Conservation (phyloP, 2,113 vertebrate genomes). For the Salvelinus fontinalis region DNA sequence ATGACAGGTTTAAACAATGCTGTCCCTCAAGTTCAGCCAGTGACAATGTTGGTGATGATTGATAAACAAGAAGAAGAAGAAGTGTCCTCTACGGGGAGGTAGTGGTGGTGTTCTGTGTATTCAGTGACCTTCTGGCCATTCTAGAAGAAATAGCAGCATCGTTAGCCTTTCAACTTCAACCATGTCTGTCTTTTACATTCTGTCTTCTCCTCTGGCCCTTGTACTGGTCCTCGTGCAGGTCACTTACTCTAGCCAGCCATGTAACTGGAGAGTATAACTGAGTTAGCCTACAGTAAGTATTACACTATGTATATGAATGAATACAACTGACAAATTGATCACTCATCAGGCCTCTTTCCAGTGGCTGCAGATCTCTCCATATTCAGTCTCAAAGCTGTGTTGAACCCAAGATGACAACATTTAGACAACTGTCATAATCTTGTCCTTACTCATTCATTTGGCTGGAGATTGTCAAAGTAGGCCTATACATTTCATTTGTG, state of each 20-base stretch:
- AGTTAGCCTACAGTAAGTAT: too few relatives aligned
- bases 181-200: too few relatives aligned
- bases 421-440: neutral
- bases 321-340: too few relatives aligned
- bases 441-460: neutral
- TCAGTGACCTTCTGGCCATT: neutral
- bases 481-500: too few relatives aligned
- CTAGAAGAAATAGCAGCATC: neutral
- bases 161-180: neutral
- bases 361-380: constrained; percentile 57
- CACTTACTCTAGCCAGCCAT: too few relatives aligned
- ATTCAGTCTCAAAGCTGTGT: constrained; percentile 50
- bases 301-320: too few relatives aligned
- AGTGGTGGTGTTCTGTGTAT: neutral
- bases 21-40: neutral
- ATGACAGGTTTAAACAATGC: neutral
- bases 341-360: constrained; percentile 49
- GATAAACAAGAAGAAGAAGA: neutral
- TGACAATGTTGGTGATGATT: neutral
- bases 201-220: too few relatives aligned
- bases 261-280: too few relatives aligned
- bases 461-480: too few relatives aligned
- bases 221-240: too few relatives aligned
- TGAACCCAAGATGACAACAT: neutral
- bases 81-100: neutral